Conservation (phyloP, 2,888 invertebrate species). For the Microdon myrmicae region DNA sequence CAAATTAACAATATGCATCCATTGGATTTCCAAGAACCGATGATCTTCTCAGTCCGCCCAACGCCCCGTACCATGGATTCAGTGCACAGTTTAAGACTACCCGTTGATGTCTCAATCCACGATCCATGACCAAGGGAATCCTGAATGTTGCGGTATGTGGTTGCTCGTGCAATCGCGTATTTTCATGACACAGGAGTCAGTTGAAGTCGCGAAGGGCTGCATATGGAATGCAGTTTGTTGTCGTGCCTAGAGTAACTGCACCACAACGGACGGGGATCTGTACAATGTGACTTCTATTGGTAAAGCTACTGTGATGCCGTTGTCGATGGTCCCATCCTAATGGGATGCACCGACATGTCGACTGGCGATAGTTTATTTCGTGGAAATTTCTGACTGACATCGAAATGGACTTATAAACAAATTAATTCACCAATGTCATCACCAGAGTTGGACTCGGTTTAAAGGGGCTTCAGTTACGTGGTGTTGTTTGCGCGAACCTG, state of each 20-base stretch:
- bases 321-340: conserved; percentile 27
- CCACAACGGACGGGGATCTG: conserved; percentile 22
- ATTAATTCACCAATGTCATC: conserved; percentile 55
- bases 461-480: conserved; percentile 1
- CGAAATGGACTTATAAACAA: conserved; percentile 55
- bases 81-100: too few species aligned
- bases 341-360: conserved; percentile 51
- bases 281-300: conserved; percentile 50
- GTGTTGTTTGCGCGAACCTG: conserved; percentile 18
- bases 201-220: conserved; percentile 44
- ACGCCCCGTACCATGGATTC: background rate
- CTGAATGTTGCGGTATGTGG: conserved; percentile 49
- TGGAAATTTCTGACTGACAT: conserved; percentile 55
- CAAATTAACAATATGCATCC: conserved; percentile 53
- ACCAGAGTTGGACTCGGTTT: conserved; percentile 29
- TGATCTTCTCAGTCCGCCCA: conserved; percentile 16
- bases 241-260: conserved; percentile 41
- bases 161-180: conserved; percentile 60
- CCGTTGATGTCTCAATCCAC: conserved; percentile 51
- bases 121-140: conserved; percentile 43
- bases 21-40: conserved; percentile 47
- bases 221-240: conserved; percentile 47
- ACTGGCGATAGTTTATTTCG: conserved; percentile 54
- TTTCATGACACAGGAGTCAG: conserved; percentile 66
- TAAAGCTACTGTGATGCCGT: conserved; percentile 3